phyloP scores from a whole-genome alignment of 2,113 vertebrate species.

The Chionomys nivalis region DNA sequence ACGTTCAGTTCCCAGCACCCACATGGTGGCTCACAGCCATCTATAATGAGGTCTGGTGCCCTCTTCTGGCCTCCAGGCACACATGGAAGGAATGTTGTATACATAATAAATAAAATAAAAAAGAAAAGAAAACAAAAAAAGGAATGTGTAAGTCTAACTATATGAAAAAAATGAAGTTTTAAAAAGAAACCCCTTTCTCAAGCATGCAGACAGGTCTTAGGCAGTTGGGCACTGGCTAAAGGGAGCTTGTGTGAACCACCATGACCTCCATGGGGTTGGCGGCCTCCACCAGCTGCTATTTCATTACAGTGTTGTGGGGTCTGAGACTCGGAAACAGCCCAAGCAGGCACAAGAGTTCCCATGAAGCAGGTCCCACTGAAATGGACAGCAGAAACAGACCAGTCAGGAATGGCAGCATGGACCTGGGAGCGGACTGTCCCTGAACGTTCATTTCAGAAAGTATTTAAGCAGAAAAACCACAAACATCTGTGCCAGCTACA shows the following conservation, averaged over 20 bases:
- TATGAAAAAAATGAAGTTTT: too few species aligned
- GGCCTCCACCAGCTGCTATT: not conserved
- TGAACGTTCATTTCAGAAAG: not conserved
- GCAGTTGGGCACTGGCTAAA: not conserved
- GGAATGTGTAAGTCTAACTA: too few species aligned
- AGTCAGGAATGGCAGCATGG: not conserved
- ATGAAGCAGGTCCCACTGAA: not conserved
- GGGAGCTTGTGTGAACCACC: not conserved
- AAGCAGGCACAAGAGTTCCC: not conserved
- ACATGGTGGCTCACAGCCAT: too few species aligned
- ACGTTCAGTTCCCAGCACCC: too few species aligned
- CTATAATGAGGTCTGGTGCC: too few species aligned
- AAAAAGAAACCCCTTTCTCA: not conserved
- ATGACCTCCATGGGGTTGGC: not conserved
- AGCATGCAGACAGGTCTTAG: not conserved
- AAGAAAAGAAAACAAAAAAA: too few species aligned
- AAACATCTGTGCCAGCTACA: not conserved
- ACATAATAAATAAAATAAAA: too few species aligned
- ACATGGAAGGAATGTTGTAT: too few species aligned
- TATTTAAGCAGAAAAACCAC: not conserved
- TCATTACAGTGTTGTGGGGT: not conserved
- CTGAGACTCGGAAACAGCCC: not conserved
- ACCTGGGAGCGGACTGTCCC: not conserved
- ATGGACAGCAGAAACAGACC: not conserved
- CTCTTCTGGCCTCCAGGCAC: too few species aligned